Evolutionary conservation across 2,888 invertebrate species (phyloP).

Genomic region (Drosophila dives): DNA sequence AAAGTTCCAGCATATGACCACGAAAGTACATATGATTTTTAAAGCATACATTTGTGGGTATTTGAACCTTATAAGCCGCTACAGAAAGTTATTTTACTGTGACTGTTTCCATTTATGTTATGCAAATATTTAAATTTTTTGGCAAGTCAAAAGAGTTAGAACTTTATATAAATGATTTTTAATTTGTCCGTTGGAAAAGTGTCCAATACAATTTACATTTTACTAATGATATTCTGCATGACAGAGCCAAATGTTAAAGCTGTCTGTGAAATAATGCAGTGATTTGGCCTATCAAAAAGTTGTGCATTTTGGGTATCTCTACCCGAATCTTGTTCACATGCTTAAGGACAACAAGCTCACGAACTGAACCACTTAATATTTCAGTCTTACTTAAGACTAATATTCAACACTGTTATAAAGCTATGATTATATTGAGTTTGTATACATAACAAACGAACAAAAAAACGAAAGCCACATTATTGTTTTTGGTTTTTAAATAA

Average conservation of each 20-base stretch:
- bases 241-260: background rate
- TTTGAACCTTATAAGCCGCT: conserved; percentile 13
- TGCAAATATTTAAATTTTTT: background rate
- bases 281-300: conserved; percentile 7
- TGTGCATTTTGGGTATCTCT: background rate
- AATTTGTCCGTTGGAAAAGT: conserved; percentile 16
- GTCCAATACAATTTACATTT: conserved; percentile 38
- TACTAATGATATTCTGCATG: conserved; percentile 53
- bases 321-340: background rate
- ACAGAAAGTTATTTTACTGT: background rate
- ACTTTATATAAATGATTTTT: conserved; percentile 12
- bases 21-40: conserved; percentile 38
- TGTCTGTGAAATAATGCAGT: background rate
- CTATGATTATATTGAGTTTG: background rate
- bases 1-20: conserved; percentile 14
- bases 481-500: background rate
- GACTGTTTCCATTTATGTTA: background rate
- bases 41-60: conserved; percentile 45
- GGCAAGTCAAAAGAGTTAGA: conserved; percentile 17
- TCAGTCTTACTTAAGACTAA: background rate
- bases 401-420: background rate
- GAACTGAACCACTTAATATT: background rate
- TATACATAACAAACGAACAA: background rate
- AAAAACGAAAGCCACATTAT: background rate
- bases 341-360: background rate